A percentile compares a stretch with the other conserved stretches of the same genome.
Evolutionary conservation across 2,113 vertebrate species (phyloP).

Genomic region (Phrynosoma platyrhinos): DNA sequence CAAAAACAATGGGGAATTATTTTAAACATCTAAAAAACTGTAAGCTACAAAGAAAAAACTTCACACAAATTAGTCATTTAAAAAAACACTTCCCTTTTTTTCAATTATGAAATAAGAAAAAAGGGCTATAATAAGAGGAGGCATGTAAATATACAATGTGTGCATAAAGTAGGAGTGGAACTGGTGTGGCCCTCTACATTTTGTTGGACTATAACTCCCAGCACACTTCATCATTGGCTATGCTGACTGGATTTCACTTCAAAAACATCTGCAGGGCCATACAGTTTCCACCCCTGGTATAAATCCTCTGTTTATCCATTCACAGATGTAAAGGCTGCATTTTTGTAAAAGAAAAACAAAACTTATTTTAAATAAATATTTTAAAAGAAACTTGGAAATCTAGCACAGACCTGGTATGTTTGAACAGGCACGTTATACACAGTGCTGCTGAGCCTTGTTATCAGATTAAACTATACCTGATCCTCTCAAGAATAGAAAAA

Average conservation of each 20-base stretch:
- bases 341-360: conserved; percentile 19
- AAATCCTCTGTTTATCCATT: neutral
- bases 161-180: neutral
- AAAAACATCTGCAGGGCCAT: too few relatives aligned
- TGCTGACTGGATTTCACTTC: too few relatives aligned
- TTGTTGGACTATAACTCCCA: too few relatives aligned
- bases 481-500: neutral
- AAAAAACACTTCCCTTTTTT: too few relatives aligned
- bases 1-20: neutral
- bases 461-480: neutral
- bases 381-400: conserved; percentile 28
- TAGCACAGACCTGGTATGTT: neutral
- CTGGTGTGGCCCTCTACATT: too few relatives aligned
- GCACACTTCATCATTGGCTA: too few relatives aligned
- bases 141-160: neutral
- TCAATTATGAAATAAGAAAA: neutral
- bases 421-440: conserved; percentile 11
- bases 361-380: conserved; percentile 15
- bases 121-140: neutral
- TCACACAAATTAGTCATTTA: neutral
- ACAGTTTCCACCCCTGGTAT: too few relatives aligned
- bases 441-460: neutral
- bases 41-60: neutral
- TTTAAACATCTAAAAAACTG: neutral
- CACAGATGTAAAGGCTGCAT: conserved; percentile 16